phyloP scores from a whole-genome alignment of 30 jellyfish, hydroid and myxozoan species.

The Rhopilema esculentum region DNA sequence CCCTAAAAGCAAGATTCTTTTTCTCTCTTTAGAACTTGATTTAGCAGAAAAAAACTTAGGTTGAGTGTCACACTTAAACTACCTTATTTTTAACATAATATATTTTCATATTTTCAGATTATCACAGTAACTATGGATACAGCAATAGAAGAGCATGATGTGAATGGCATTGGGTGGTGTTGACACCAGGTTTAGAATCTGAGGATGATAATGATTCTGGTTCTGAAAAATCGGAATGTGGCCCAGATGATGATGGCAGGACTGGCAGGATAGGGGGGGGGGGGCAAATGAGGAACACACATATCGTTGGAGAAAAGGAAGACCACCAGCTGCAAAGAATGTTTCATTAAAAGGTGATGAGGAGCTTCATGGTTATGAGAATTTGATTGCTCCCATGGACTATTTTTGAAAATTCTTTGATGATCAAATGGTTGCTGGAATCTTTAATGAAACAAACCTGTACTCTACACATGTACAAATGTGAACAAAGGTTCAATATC shows the following conservation, averaged over 20 bases:
- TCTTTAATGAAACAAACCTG: constrained; percentile 22
- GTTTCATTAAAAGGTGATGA: constrained; percentile 43
- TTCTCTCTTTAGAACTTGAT: neutral
- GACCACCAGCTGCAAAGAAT: constrained; percentile 43
- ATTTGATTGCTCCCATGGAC: constrained; percentile 40
- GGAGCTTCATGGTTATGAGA: constrained; percentile 17
- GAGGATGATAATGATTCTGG: constrained; percentile 61
- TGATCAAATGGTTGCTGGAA: neutral
- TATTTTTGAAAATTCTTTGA: constrained; percentile 35
- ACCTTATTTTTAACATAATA: no score
- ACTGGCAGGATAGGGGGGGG: constrained; percentile 15
- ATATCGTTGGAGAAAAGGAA: constrained; percentile 19
- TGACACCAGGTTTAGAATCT: constrained; percentile 63
- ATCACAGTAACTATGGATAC: constrained; percentile 15
- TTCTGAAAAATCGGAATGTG: constrained; percentile 32
- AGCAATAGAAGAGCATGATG: constrained; percentile 58
- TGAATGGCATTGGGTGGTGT: constrained; percentile 60
- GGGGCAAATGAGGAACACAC: neutral
- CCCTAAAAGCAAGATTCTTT: neutral
- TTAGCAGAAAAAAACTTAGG: neutral
- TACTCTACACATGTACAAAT: constrained; percentile 22
- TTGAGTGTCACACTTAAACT: neutral
- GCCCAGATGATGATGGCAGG: constrained; percentile 64
- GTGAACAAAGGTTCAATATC: constrained; percentile 44
- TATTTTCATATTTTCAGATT: neutral